A percentile compares a stretch with the other conserved stretches of the same genome.
phyloP scores from a whole-genome alignment of 2,113 vertebrate species.

The Dipodomys spectabilis region DNA sequence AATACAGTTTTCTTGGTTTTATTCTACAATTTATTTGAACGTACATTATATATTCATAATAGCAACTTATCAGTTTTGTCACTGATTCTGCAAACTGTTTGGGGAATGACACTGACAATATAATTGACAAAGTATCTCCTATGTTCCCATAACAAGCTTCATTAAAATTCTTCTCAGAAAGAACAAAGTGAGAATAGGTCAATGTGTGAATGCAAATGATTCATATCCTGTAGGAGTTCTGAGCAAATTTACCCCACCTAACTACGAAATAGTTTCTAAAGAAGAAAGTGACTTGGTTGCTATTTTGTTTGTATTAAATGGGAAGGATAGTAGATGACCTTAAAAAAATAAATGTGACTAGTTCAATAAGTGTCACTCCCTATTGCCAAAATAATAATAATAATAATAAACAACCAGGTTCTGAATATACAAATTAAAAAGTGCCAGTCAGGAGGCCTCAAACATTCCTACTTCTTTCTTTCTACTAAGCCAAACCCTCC shows the following conservation, averaged over 20 bases:
- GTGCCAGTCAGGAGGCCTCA: not conserved
- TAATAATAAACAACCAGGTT: conserved; percentile 20
- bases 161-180: conserved; percentile 74
- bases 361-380: too few relatives aligned
- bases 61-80: conserved; percentile 43
- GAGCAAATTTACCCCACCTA: conserved; percentile 80
- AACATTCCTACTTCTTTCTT: not conserved
- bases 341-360: not conserved
- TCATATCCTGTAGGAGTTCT: conserved; percentile 85
- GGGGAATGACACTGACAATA: conserved; percentile 49
- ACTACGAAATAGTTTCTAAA: conserved; percentile 72
- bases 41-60: not conserved
- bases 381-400: too few relatives aligned
- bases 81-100: conserved; percentile 41
- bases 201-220: conserved; percentile 83
- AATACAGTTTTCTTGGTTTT: conserved; percentile 41
- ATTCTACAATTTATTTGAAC: conserved; percentile 46
- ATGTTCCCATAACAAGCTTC: conserved; percentile 60
- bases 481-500: too few relatives aligned
- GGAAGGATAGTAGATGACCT: conserved; percentile 38
- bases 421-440: conserved; percentile 33
- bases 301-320: conserved; percentile 59
- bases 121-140: conserved; percentile 17
- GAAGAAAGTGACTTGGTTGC: conserved; percentile 54
- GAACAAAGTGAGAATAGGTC: conserved; percentile 78